Conservation (phyloP, 2,113 vertebrate species). For the Platichthys stellatus region DNA sequence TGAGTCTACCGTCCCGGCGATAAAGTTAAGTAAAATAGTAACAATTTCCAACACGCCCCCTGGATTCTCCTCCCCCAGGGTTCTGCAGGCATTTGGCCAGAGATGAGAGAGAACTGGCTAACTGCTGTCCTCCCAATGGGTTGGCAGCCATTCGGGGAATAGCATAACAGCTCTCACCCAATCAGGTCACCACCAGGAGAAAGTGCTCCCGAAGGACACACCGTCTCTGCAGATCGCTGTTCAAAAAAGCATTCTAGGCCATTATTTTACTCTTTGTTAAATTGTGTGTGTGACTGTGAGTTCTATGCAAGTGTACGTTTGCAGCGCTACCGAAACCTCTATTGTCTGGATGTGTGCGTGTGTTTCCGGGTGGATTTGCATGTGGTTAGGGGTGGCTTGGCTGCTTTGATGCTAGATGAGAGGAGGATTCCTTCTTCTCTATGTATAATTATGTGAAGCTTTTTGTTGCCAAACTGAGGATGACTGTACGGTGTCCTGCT, state of each 20-base stretch:
- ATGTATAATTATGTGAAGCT: conserved; percentile 56
- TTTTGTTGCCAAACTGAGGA: conserved; percentile 60
- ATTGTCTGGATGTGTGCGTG: conserved; percentile 24
- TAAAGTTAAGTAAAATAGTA: conserved; percentile 65
- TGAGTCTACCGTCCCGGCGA: conserved; percentile 36
- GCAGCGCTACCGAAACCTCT: conserved; percentile 11
- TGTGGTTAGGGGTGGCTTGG: conserved; percentile 42
- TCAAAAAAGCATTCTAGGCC: conserved; percentile 58
- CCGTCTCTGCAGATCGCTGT: conserved; percentile 49
- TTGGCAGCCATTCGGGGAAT: conserved; percentile 69
- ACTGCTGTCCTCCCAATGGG: conserved; percentile 65
- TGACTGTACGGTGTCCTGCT: conserved; percentile 56
- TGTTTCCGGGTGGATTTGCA: conserved; percentile 43
- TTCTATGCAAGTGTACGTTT: conserved; percentile 16
- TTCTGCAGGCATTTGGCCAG: conserved; percentile 67
- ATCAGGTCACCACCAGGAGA: conserved; percentile 76
- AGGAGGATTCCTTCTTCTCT: conserved; percentile 49
- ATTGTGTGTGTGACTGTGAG: conserved; percentile 22
- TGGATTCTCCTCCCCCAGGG: conserved; percentile 47
- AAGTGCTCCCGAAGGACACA: conserved; percentile 68
- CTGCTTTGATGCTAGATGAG: conserved; percentile 53
- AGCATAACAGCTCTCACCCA: conserved; percentile 69
- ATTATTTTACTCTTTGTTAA: conserved; percentile 61
- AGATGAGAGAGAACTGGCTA: conserved; percentile 62
- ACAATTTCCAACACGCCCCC: conserved; percentile 42